A percentile compares a stretch with the other conserved stretches of the same genome.
Conservation (phyloP, 2,113 vertebrate genomes). For the Tauraco erythrolophus region DNA sequence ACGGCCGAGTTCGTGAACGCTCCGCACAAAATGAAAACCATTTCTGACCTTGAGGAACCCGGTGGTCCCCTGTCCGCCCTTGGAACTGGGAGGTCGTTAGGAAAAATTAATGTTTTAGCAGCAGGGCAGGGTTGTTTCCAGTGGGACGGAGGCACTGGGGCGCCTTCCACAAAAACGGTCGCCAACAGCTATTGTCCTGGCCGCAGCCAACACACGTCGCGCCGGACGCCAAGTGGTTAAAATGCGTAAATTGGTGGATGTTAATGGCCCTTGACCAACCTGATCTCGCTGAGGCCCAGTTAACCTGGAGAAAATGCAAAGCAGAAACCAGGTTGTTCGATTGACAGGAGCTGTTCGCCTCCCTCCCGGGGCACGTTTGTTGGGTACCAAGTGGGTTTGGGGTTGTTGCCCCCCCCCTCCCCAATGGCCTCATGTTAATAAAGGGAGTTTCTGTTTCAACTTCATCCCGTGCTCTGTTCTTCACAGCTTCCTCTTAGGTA, state of each 20-base stretch:
- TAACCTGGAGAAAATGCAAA: neutral
- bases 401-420: neutral
- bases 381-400: neutral
- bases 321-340: neutral
- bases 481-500: neutral
- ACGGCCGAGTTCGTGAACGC: rapidly evolving
- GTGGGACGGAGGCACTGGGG: neutral
- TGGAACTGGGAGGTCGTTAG: neutral
- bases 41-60: neutral
- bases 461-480: neutral
- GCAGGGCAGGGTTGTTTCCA: neutral
- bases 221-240: neutral
- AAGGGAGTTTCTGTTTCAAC: rapidly evolving
- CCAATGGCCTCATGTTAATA: neutral
- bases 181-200: neutral
- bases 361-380: neutral
- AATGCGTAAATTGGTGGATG: neutral
- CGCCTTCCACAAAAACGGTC: neutral
- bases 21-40: neutral
- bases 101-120: neutral
- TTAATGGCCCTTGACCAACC: neutral
- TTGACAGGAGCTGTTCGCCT: neutral
- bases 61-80: neutral
- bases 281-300: neutral
- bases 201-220: neutral